These are phyloP conservation scores for Sardinella longiceps DNA, from an alignment of 2,797 vertebrate species.

Conservation along the genomic window DNA sequence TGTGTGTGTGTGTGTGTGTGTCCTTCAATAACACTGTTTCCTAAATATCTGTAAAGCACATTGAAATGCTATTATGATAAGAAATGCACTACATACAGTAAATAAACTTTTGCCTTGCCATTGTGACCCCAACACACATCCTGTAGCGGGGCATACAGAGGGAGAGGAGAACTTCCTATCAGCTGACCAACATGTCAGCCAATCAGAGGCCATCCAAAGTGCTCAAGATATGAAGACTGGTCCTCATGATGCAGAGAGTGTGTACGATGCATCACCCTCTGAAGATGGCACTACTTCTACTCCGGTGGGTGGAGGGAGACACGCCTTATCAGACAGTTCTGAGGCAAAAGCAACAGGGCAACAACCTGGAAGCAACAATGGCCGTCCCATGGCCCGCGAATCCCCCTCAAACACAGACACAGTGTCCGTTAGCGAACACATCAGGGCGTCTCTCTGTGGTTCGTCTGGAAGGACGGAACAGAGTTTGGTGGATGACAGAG, in stretches of 20 bases:
- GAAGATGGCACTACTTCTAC: background rate
- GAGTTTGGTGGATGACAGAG: background rate
- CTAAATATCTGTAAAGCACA: too few relatives aligned
- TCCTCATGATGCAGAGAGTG: background rate
- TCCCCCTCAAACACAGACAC: background rate
- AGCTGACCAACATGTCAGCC: background rate
- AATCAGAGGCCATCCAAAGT: background rate
- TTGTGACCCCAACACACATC: background rate
- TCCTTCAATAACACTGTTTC: too few relatives aligned
- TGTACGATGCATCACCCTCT: background rate
- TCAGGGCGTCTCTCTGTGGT: constrained; percentile 21
- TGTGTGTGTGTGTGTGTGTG: too few relatives aligned
- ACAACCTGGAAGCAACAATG: background rate
- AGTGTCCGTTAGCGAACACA: background rate
- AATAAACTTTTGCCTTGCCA: too few relatives aligned
- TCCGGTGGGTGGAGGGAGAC: background rate
- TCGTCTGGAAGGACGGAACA: constrained; percentile 27
- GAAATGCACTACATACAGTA: too few relatives aligned
- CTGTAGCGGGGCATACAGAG: background rate
- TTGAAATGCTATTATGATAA: too few relatives aligned
- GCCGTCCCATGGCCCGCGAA: background rate
- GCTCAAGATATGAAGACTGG: background rate
- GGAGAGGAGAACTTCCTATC: background rate
- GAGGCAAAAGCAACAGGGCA: background rate
- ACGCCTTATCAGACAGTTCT: background rate